These are phyloP conservation scores for Lasioglossum figueresi DNA, from an alignment of 2,888 invertebrate genomes.

Conservation along the genomic window DNA sequence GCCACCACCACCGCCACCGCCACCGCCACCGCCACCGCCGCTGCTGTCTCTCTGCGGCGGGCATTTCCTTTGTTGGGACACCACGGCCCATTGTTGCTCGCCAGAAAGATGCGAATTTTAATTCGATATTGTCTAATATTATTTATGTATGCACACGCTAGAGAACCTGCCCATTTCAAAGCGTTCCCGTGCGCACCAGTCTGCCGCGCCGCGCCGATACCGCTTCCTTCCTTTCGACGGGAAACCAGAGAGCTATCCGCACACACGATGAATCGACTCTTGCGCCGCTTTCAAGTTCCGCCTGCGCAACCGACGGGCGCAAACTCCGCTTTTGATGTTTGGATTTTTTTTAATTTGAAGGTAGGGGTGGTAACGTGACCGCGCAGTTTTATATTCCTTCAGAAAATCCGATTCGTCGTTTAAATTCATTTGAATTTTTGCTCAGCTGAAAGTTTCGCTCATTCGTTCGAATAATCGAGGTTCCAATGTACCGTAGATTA, in stretches of 20 bases:
- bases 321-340: not conserved
- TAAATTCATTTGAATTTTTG: not conserved
- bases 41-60: constrained; percentile 56
- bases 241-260: constrained; percentile 38
- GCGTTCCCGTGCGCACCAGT: constrained; percentile 42
- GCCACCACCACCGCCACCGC: constrained; percentile 42
- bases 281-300: constrained; percentile 18
- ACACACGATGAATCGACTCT: constrained; percentile 48
- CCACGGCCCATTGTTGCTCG: constrained; percentile 76
- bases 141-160: constrained; percentile 75
- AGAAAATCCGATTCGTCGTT: not conserved
- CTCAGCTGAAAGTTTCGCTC: not conserved
- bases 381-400: not conserved
- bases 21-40: constrained; percentile 45
- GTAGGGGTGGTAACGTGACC: not conserved
- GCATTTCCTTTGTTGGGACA: constrained; percentile 78
- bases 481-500: not conserved
- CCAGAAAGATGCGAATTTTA: constrained; percentile 78
- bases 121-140: constrained; percentile 79
- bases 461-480: not conserved
- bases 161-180: constrained; percentile 60
- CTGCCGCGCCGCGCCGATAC: constrained; percentile 21
- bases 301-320: not conserved
- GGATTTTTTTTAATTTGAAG: not conserved
- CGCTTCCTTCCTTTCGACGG: constrained; percentile 57